phyloP scores from a whole-genome alignment of 2,888 invertebrate species.

The Oxyscelio sp. region DNA sequence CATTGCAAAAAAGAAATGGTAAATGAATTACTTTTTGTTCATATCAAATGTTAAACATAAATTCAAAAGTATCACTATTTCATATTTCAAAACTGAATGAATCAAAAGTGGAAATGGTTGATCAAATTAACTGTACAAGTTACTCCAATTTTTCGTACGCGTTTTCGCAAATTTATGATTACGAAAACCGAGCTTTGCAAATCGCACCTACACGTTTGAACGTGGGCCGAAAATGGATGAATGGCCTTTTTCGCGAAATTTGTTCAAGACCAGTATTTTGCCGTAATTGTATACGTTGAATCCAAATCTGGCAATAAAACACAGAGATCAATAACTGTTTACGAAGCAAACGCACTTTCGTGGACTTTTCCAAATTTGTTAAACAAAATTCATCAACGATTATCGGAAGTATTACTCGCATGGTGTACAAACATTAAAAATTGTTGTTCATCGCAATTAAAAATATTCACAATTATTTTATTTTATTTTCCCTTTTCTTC shows the following conservation, averaged over 20 bases:
- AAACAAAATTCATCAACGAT: slow-evolving; percentile 18
- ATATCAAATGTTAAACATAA: too few species aligned
- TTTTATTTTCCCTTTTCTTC: too few species aligned
- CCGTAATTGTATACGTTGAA: slow-evolving; percentile 64
- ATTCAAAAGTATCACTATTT: too few species aligned
- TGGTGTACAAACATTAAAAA: slow-evolving; percentile 27
- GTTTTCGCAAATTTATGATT: slow-evolving; percentile 41
- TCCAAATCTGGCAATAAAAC: slow-evolving; percentile 65
- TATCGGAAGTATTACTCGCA: slow-evolving; percentile 30
- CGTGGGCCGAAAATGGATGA: slow-evolving; percentile 42
- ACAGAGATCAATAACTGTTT: slow-evolving; percentile 62
- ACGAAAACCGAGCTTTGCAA: slow-evolving; percentile 24
- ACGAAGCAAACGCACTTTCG: slow-evolving; percentile 18
- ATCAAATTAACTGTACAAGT: not conserved
- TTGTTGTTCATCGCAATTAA: slow-evolving; percentile 42
- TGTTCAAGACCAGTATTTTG: slow-evolving; percentile 54
- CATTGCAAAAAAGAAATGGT: too few species aligned
- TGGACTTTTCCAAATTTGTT: slow-evolving; percentile 37
- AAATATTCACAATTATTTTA: too few species aligned
- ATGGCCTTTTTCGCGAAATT: slow-evolving; percentile 49
- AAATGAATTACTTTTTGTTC: too few species aligned
- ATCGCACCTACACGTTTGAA: slow-evolving; percentile 50
- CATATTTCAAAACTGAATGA: too few species aligned
- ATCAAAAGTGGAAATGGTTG: too few species aligned
- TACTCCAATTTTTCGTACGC: not conserved